Evolutionary conservation across 2,797 vertebrate genomes (phyloP), one percentile per base, ranked within the genome.

Genomic region (Brachymystax lenok): DNA sequence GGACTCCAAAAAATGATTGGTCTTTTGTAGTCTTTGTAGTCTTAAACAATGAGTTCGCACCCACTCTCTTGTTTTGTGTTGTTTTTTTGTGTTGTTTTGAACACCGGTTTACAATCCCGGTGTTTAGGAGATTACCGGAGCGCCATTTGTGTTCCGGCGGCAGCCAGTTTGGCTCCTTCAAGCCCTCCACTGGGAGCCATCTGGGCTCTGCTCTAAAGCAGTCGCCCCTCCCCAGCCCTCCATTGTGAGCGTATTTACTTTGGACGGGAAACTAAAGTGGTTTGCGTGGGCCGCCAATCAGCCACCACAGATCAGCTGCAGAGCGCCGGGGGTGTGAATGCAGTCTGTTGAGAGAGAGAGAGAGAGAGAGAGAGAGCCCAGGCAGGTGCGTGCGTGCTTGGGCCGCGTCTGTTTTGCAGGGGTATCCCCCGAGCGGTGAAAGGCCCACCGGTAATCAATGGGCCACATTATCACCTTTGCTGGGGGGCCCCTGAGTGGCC

Each of bases 61-160:
- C 64, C 13, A 28, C 14, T 33, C 16, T 30, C 16, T 27, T 67
- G 63, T 67, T 67, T 12, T 66, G 63, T 66, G 63, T 66, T 28
- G 12, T 27, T 30, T 27, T 66, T 16, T 27, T 66, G 19, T 30
- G 14, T 66, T 30, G 28, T 30, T 67, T 67, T 5, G 5, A 28
- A 67, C 28, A 16, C 63, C 13, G 24, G 4, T 46, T 50, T 27
- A 73, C 71, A 73, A 61, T 59, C 54, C 71, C 56, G 14, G 30
- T 56, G 13, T 73, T 73, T 73, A 61, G 5, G 30, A 73, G 72
- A 73, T 73, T 73, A 27, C 71, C 54, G 51, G 56, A 63, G 72
- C 72, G 33, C 56, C 72, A 73, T 73, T 40, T 73, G 54, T 73
- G 72, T 63, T 73, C 72, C 30, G 72, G 33, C 30, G 19, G 71